Base-by-base conservation (phyloP, 2,888 invertebrate species). In the Bugula neritina region DNA sequence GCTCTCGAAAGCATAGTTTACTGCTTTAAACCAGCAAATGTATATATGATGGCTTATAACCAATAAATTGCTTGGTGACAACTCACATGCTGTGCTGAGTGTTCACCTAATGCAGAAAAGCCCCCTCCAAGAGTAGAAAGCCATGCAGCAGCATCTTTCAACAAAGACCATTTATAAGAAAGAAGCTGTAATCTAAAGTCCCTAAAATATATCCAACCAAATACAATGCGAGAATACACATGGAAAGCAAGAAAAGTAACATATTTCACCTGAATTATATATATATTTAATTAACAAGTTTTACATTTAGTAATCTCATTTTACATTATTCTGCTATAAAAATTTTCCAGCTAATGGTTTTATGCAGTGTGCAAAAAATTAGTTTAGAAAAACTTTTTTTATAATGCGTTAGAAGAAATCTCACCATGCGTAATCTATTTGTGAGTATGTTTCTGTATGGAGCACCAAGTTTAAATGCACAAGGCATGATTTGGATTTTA, bases 101-200 rank as follows among this genome's bases (percentile, higher is more conserved):
- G 90, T 81, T 97, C 96, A 0, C 97, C 98, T 72, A 98, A 87
- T 0, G 96, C 92, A 1, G 97, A 97, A 84, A 92, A 97, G 0
- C 94, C 97, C 69, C 97, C 97, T 1, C 97, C 98, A 23, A 98
- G 87, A 0, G 98, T 97, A 27, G 96, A 97, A 31, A 98, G 85
- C 94, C 95, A 95, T 25, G 94, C 94, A 87, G 96, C 79, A 23
- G 78, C 76, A 72, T 82, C 82, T 52, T 81, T 82, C 35, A 81
- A 71, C 31, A 76, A 35, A 69, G 75, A 71, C 52, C 75, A 76
- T 74, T 78, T 79, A 27, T 63, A 63, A 13, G 63, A 63, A 10
- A 63, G 31, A 21, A 29, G 34, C 17, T 21, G 25, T 10, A 63
- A 34, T n/a, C 63, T 27, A 13, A 5, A 10, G 5, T 27, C 63